phyloP scores from a whole-genome alignment of 1,140 invertebrate genomes.

The Drosophila varians region DNA sequence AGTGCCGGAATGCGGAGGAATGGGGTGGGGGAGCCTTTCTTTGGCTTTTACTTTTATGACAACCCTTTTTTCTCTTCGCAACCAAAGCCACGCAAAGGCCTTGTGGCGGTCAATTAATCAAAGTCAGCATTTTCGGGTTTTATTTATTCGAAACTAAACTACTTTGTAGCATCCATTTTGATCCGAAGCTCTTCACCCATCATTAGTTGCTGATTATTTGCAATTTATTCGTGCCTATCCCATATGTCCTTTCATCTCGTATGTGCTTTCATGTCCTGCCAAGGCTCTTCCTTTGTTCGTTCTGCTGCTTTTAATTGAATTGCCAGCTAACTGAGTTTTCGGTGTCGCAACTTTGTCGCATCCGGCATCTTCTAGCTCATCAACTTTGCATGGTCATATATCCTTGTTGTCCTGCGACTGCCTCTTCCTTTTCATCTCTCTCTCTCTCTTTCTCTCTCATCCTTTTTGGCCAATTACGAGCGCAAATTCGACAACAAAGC shows the following conservation, averaged over 20 bases:
- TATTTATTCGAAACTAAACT: no score
- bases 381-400: constrained; percentile 38
- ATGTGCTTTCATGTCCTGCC: neutral
- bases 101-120: constrained; percentile 59
- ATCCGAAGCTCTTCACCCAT: no score
- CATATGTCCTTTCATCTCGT: neutral
- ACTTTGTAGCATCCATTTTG: no score
- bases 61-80: constrained; percentile 20
- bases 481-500: constrained; percentile 69
- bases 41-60: neutral
- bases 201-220: neutral
- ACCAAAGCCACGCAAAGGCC: constrained; percentile 11
- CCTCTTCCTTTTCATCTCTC: neutral
- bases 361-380: constrained; percentile 67
- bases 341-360: constrained; percentile 72
- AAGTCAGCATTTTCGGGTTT: constrained; percentile 13
- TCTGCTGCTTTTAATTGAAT: constrained; percentile 53
- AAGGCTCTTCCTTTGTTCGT: neutral
- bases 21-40: neutral
- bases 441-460: neutral
- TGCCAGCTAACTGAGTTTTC: constrained; percentile 57
- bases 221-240: neutral
- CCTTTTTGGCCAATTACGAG: constrained; percentile 56
- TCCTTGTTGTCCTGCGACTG: neutral
- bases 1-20: neutral